Conservation (phyloP, 2,888 invertebrate species). For the Formica aserva region DNA sequence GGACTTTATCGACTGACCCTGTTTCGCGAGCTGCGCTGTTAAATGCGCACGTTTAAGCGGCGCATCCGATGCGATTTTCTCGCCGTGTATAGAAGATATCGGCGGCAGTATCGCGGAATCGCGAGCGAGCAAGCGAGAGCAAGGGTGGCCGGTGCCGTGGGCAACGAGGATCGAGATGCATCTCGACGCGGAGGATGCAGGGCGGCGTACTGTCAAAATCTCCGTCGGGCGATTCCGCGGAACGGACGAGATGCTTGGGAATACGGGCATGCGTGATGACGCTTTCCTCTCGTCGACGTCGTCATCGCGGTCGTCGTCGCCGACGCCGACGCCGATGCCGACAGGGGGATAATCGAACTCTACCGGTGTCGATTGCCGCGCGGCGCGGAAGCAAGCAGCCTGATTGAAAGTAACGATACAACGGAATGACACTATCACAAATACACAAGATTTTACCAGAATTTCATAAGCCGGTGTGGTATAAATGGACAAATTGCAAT, state of each 20-base stretch:
- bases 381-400: slow-evolving; percentile 10
- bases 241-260: slow-evolving; percentile 55
- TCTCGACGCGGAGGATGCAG: slow-evolving; percentile 70
- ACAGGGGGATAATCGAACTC: slow-evolving; percentile 67
- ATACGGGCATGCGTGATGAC: slow-evolving; percentile 80
- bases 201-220: slow-evolving; percentile 81
- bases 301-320: slow-evolving; percentile 41
- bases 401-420: slow-evolving; percentile 56
- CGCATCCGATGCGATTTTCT: slow-evolving; percentile 26
- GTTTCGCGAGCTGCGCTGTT: slow-evolving; percentile 59
- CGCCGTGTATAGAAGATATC: neutral
- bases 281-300: slow-evolving; percentile 44
- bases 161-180: slow-evolving; percentile 51
- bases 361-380: slow-evolving; percentile 53
- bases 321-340: slow-evolving; percentile 46
- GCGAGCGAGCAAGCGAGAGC: slow-evolving; percentile 14
- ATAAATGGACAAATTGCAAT: too few relatives aligned
- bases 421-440: too few relatives aligned
- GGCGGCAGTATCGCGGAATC: slow-evolving; percentile 21
- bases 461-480: too few relatives aligned
- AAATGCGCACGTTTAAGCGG: slow-evolving; percentile 37
- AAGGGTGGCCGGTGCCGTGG: neutral
- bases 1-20: slow-evolving; percentile 79
- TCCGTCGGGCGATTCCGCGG: slow-evolving; percentile 63
- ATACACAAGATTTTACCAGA: too few relatives aligned